Conservation (phyloP, 2,888 invertebrate species). For the Microctonus aethiopoides region DNA sequence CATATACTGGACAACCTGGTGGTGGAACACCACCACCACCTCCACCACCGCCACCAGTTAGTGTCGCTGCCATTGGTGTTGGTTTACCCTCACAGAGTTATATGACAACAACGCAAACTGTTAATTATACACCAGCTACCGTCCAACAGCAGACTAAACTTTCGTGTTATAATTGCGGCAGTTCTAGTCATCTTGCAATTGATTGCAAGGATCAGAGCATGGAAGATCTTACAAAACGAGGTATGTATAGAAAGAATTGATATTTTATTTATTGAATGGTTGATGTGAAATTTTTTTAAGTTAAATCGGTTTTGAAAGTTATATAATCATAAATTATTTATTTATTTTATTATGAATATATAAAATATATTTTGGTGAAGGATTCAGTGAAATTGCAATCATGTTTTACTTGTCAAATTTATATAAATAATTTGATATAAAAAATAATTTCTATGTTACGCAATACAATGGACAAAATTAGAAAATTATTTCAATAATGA, state of each 20-base stretch:
- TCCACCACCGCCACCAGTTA: constrained; percentile 55
- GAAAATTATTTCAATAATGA: too few relatives aligned
- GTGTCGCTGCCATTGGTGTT: constrained; percentile 40
- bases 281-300: not conserved
- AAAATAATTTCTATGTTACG: too few relatives aligned
- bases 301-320: too few relatives aligned
- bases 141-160: constrained; percentile 71
- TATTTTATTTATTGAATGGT: constrained; percentile 20
- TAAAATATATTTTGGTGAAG: too few relatives aligned
- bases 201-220: constrained; percentile 93
- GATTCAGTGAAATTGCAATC: too few relatives aligned
- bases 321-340: not conserved
- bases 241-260: constrained; percentile 44
- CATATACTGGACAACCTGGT: constrained; percentile 58
- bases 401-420: too few relatives aligned
- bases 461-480: too few relatives aligned
- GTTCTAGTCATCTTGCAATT: constrained; percentile 81
- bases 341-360: not conserved
- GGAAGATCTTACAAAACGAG: constrained; percentile 83
- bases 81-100: constrained; percentile 59
- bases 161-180: constrained; percentile 94
- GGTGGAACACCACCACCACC: constrained; percentile 54
- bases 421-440: too few relatives aligned
- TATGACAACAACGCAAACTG: constrained; percentile 58
- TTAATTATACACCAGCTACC: constrained; percentile 46